Conservation (phyloP, 2,888 invertebrate genomes). For the Eumacrocentrus americanus region DNA sequence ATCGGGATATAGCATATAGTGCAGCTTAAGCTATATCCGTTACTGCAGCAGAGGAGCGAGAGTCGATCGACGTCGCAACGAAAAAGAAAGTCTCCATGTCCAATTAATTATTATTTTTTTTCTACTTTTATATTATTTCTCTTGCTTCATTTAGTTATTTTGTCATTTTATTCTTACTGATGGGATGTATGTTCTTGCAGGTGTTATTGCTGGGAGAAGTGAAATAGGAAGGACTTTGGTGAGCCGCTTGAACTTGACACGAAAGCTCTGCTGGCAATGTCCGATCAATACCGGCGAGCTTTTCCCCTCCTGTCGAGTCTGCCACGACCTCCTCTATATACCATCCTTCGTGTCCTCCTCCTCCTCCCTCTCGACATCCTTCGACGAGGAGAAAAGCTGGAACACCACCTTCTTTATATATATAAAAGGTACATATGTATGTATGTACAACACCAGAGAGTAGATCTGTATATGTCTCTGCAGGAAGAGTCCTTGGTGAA, state of each 20-base stretch:
- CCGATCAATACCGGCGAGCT: slow-evolving; percentile 55
- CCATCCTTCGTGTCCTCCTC: slow-evolving; percentile 12
- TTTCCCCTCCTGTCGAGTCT: slow-evolving; percentile 32
- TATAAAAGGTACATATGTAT: not conserved
- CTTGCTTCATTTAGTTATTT: not conserved
- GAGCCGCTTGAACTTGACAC: slow-evolving; percentile 56
- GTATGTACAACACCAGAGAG: not conserved
- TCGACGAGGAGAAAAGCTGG: too few species aligned
- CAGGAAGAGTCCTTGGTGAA: slow-evolving; percentile 12
- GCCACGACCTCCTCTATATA: slow-evolving; percentile 25
- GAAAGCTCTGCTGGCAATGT: slow-evolving; percentile 47
- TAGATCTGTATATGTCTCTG: too few species aligned
- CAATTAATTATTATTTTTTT: not conserved
- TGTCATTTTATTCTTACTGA: not conserved
- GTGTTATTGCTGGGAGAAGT: slow-evolving; percentile 1
- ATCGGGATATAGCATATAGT: slow-evolving; percentile 26
- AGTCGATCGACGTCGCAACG: not conserved
- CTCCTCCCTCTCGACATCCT: not conserved
- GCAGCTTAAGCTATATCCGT: too few species aligned
- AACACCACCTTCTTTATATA: not conserved
- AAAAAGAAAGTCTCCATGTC: slow-evolving; percentile 7
- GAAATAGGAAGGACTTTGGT: slow-evolving; percentile 42
- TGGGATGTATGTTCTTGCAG: not conserved
- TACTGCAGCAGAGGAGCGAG: too few species aligned
- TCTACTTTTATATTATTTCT: not conserved